phyloP scores from a whole-genome alignment of 1,140 invertebrate species.

The Rhyzopertha dominica region DNA sequence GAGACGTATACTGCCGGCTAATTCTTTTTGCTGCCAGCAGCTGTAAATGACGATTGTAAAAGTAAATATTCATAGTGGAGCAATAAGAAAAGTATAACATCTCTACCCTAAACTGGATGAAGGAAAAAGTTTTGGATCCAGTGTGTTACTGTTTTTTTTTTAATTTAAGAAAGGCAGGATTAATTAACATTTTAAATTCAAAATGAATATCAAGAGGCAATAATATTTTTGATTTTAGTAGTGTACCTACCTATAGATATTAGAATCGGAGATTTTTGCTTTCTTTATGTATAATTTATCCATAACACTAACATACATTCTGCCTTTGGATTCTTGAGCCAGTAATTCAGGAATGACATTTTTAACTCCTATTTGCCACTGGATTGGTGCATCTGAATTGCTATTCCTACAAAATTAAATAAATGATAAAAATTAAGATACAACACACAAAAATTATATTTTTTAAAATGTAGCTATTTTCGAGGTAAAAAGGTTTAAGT shows the following conservation, averaged over 20 bases:
- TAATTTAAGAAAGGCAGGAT: neutral
- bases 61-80: constrained; percentile 10
- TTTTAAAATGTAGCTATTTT: too few relatives aligned
- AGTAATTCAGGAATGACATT: constrained; percentile 43
- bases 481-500: too few relatives aligned
- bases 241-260: constrained; percentile 51
- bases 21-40: constrained; percentile 59
- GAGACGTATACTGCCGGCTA: constrained; percentile 56
- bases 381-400: constrained; percentile 47
- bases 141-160: neutral
- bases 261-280: constrained; percentile 48
- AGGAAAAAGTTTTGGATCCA: neutral
- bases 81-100: neutral
- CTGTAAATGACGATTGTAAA: constrained; percentile 52
- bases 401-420: constrained; percentile 44
- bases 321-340: constrained; percentile 41
- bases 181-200: neutral
- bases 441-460: too few relatives aligned
- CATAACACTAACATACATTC: constrained; percentile 47
- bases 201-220: neutral
- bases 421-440: too few relatives aligned
- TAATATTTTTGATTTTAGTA: constrained; percentile 5
- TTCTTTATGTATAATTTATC: constrained; percentile 48
- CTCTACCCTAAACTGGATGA: neutral
- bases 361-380: constrained; percentile 50